Evolutionary conservation across 2,113 vertebrate species (phyloP), one percentile per base, ranked within the genome.

Genomic region (Rhinolophus ferrumequinum): DNA sequence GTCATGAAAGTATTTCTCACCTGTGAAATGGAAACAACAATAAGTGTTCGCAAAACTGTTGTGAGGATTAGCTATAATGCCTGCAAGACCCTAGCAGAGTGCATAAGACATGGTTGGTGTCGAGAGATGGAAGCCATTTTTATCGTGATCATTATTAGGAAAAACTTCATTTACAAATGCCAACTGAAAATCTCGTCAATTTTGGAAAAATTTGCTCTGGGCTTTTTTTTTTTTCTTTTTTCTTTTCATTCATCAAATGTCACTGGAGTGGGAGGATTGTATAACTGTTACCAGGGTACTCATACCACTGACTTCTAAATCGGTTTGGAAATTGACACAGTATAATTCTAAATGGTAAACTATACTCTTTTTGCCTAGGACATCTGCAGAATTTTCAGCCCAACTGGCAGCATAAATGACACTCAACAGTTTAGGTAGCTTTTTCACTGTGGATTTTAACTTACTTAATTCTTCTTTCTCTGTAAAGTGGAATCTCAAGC

Each of bases 271-370:
- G 38, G 44, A 77, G 21, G 35, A 38, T 19, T 90, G 33, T 47
- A 21, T 52, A 30, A 50, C 44, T 69, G 4, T 88, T 88, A 88
- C 16, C 60, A 47, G 28, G 18, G 11, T 18, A 88, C 11, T 9
- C 24, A 96, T 82, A 84, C 41, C 10, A 82, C 28, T 88, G 56
- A 80, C 60, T 90, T 90, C 15, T 91, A 91, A 94, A 79, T 88
- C 81, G 93, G 19, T 58, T 96, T 93, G 72, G 56, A 95, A 73
- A 94, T 28, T 66, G 85, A 88, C 35, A 69, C 15, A 41, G 38
- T 85, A 28, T 30, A 82, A 28, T 38, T 81, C 58, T 81, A 95
- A 62, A 54, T 90, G 54, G 52, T 41, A 82, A 94, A 60, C 24
- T 58, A 22, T 6, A 82, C 0, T 72, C 35, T 88, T 92, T 83